These are phyloP conservation scores for Tiaroga cobitis DNA, from an alignment of 2,797 vertebrate species.

Conservation along the genomic window DNA sequence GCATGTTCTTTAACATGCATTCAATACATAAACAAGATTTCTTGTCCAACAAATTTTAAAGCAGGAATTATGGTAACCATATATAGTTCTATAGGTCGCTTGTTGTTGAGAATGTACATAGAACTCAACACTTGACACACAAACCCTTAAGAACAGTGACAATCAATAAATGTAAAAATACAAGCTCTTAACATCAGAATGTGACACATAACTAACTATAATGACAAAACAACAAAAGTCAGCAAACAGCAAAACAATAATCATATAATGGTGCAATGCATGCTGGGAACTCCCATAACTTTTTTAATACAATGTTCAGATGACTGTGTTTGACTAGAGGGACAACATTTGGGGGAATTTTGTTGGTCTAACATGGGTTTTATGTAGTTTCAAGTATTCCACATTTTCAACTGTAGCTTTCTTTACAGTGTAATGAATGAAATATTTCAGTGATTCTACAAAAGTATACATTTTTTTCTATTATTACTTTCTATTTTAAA, in stretches of 20 bases:
- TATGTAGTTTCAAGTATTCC: background rate
- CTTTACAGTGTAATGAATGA: background rate
- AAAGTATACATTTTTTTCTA: background rate
- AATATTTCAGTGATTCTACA: background rate
- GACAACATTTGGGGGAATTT: background rate
- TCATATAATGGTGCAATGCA: background rate
- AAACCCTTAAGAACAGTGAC: background rate
- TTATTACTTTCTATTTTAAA: background rate
- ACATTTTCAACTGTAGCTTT: background rate
- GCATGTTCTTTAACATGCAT: too few species aligned
- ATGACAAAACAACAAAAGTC: background rate
- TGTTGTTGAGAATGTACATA: background rate
- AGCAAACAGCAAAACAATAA: background rate
- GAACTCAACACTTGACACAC: background rate
- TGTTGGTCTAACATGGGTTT: background rate
- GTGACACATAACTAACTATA: background rate
- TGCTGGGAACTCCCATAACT: background rate
- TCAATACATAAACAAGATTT: background rate
- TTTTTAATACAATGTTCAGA: too few species aligned
- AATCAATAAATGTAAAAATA: background rate
- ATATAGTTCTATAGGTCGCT: background rate
- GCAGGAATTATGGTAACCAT: background rate
- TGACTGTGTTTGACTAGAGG: background rate
- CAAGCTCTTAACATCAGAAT: background rate
- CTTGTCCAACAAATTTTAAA: background rate